A percentile compares a stretch with the other conserved stretches of the same genome.
These are phyloP conservation scores for Triops longicaudatus DNA, from an alignment of 1,140 invertebrate species.

Conservation along the genomic window DNA sequence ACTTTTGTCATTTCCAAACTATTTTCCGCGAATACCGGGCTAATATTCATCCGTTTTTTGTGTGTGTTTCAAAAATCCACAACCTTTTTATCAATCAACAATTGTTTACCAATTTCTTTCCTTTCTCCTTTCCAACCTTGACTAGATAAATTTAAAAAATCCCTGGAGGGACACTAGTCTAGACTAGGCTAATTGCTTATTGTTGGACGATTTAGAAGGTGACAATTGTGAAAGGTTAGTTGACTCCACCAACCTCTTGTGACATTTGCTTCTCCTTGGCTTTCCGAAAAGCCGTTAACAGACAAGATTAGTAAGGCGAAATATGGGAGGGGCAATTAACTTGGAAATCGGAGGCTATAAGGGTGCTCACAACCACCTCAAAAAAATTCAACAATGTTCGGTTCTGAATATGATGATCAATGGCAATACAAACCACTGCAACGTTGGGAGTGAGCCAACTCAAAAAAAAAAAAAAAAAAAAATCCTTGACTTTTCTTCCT, in stretches of 20 bases:
- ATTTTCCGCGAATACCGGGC: not conserved
- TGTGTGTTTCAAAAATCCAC: not conserved
- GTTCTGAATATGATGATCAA: not conserved
- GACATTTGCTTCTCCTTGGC: not conserved
- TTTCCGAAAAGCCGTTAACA: not conserved
- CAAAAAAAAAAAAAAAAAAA: not conserved
- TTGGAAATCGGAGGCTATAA: not conserved
- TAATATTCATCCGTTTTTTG: no score
- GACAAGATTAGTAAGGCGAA: conserved; percentile 3
- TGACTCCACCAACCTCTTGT: not conserved
- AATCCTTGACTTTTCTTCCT: not conserved
- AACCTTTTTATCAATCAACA: not conserved
- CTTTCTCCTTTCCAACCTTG: not conserved
- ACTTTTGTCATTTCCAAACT: not conserved
- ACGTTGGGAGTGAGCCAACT: not conserved
- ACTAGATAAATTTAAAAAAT: not conserved
- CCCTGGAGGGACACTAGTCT: not conserved
- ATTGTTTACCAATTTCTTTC: not conserved
- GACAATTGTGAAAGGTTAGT: not conserved
- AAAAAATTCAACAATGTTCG: not conserved
- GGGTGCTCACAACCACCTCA: not conserved
- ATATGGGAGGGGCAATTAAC: not conserved
- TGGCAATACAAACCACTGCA: not conserved
- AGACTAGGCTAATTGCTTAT: not conserved
- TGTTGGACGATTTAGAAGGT: conserved; percentile 15